Evolutionary conservation across 2,797 vertebrate genomes (phyloP).

Genomic region (Hydrocynus forskahlii): DNA sequence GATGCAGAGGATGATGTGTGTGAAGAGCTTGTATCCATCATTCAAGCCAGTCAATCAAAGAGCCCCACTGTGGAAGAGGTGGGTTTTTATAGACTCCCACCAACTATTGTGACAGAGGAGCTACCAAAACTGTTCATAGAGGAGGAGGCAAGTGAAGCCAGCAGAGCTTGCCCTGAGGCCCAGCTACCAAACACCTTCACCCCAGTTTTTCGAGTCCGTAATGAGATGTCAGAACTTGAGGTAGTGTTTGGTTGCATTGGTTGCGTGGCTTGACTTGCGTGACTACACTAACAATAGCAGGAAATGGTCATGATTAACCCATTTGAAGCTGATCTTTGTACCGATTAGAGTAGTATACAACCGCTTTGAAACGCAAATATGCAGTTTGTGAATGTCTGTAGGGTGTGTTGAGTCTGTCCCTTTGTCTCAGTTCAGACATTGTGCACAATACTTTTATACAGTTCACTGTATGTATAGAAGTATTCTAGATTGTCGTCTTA

Average conservation of each 20-base stretch:
- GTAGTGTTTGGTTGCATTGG: slow-evolving; percentile 60
- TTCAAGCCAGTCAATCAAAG: slow-evolving; percentile 64
- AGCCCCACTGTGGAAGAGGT: slow-evolving; percentile 58
- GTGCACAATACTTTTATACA: too few relatives aligned
- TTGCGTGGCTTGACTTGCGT: slow-evolving; percentile 12
- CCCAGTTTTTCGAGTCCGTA: slow-evolving; percentile 50
- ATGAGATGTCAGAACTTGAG: slow-evolving; percentile 72
- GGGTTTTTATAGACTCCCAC: slow-evolving; percentile 57
- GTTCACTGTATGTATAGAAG: too few relatives aligned
- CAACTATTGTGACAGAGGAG: slow-evolving; percentile 62
- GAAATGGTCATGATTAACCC: slow-evolving; percentile 17
- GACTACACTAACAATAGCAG: slow-evolving; percentile 19
- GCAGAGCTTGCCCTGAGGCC: slow-evolving; percentile 54
- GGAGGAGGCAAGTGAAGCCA: slow-evolving; percentile 73
- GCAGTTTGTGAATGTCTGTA: not conserved
- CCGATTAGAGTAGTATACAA: not conserved
- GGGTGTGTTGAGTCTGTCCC: not conserved
- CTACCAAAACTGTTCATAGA: slow-evolving; percentile 79
- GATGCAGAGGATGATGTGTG: slow-evolving; percentile 75
- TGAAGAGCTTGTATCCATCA: slow-evolving; percentile 71
- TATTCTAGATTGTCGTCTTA: too few relatives aligned
- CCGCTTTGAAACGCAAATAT: not conserved
- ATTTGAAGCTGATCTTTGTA: not conserved
- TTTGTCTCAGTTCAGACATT: too few relatives aligned
- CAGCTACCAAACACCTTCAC: slow-evolving; percentile 64